Base-by-base conservation (phyloP, 1,140 invertebrate genomes). In the Drosophila arizonae region DNA sequence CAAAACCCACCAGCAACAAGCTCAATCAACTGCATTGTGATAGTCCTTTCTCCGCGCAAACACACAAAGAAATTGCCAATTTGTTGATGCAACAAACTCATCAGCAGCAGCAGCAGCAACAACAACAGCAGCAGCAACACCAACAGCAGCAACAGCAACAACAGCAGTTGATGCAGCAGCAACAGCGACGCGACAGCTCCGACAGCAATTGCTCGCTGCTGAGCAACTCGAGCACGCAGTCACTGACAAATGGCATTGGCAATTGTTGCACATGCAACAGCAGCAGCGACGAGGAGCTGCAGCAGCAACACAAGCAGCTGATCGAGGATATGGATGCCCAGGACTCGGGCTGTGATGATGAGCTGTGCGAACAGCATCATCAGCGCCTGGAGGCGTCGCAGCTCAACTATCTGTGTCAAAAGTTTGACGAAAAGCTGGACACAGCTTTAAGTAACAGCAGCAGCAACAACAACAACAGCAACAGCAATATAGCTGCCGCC, bases 271-370 rank as follows among this genome's bases (percentile, higher is more conserved):
- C 89, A 15, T 91, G 90, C 66, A 86, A 75, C 63, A 56, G 66
- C 71, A 64, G 65, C 62, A 57, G 72, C 9, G 70, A 72, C 30
- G 41, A 45, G 39, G 50, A 26, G 11, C 36, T 4, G 36, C 36
- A 11, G 36, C 60, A 54, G 36, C 60, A 81, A 39, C 73, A 72
- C 39, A 62, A 86, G 5, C 82, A 82, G 36, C 5, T 45, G 46
- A 68, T 77, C 41, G 70, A 84, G 52, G 87, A 90, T 50, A 72
- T 77, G 64, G 84, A 94, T 41, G 84, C 84, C 0, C 84, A 88
- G 74, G 93, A 94, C 85, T 94, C 93, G 52, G 94, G 94, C 63
- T 94, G 94, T 91, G 94, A 94, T 76, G 94, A 94, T 86, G 94
- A 94, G 63, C 68, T 91, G 6, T 86, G 81, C 30, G 85, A 88